These are phyloP conservation scores for Pseudochromis fuscus DNA, from an alignment of 2,797 vertebrate species.

Conservation along the genomic window DNA sequence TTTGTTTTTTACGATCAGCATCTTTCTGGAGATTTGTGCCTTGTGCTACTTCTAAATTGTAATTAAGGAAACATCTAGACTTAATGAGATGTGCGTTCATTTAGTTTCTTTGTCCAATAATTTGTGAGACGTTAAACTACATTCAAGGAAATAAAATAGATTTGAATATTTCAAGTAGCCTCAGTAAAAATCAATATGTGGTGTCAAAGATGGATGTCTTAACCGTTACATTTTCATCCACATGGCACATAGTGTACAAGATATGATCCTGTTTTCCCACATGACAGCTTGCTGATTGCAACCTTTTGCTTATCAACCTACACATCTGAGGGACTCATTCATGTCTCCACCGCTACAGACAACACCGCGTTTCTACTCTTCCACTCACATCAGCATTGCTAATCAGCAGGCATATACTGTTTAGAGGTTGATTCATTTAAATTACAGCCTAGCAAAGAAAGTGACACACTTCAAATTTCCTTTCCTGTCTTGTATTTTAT, in stretches of 20 bases:
- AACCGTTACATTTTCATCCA: constrained; percentile 2
- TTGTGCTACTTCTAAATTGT: no score
- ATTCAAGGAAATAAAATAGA: no score
- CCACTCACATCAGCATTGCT: constrained; percentile 63
- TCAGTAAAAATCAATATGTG: constrained; percentile 2
- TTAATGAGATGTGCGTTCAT: no score
- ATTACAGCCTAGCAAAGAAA: constrained; percentile 17
- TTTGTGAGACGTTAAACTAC: not conserved
- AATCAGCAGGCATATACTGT: constrained; percentile 43
- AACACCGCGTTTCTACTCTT: constrained; percentile 48
- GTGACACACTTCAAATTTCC: not conserved
- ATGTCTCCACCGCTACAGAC: constrained; percentile 39
- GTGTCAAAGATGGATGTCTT: not conserved
- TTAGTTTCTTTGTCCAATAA: no score
- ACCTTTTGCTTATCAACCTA: constrained; percentile 68
- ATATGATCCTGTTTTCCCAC: constrained; percentile 42
- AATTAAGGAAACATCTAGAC: no score
- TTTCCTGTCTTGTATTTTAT: not conserved
- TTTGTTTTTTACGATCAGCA: not conserved
- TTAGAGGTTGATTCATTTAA: constrained; percentile 38
- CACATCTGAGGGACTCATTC: constrained; percentile 42
- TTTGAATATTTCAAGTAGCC: constrained; percentile 13
- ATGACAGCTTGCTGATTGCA: constrained; percentile 67
- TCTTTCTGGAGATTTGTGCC: not conserved
- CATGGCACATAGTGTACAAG: not conserved